Percentiles rank a stretch among this genome's conserved stretches.
phyloP scores from a whole-genome alignment of 2,113 vertebrate species.

The Microcebus lehilahytsara region DNA sequence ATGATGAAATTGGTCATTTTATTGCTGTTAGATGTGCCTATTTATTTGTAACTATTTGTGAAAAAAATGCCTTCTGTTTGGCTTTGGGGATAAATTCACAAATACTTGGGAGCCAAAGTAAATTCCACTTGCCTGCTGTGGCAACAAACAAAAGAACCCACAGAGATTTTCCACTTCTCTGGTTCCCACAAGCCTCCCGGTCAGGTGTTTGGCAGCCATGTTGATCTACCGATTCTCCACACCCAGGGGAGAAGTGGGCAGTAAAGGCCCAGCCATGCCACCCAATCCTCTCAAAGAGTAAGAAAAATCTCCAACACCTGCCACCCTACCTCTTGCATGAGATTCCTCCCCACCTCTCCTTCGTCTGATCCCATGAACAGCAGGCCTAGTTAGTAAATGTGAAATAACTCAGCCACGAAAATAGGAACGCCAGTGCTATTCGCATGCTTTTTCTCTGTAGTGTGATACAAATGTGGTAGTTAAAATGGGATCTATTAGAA shows the following conservation, averaged over 20 bases:
- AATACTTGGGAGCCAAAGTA: conserved; percentile 26
- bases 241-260: not conserved
- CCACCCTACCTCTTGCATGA: not conserved
- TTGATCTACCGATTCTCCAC: not conserved
- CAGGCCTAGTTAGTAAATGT: not conserved
- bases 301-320: conserved; percentile 24
- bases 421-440: not conserved
- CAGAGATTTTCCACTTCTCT: not conserved
- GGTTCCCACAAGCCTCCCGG: not conserved
- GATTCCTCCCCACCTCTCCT: not conserved
- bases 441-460: not conserved
- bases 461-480: not conserved
- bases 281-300: not conserved
- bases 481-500: conserved; percentile 14
- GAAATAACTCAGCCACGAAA: conserved; percentile 7
- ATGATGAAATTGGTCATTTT: not conserved
- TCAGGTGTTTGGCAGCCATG: not conserved
- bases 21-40: not conserved
- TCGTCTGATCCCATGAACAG: not conserved
- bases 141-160: not conserved
- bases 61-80: not conserved
- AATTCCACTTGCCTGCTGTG: not conserved
- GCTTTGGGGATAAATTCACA: conserved; percentile 42
- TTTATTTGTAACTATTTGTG: not conserved
- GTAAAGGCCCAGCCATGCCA: not conserved